A percentile compares a stretch with the other conserved stretches of the same genome.
phyloP scores from a whole-genome alignment of 2,888 invertebrate genomes.

The Limnephilus rhombicus region DNA sequence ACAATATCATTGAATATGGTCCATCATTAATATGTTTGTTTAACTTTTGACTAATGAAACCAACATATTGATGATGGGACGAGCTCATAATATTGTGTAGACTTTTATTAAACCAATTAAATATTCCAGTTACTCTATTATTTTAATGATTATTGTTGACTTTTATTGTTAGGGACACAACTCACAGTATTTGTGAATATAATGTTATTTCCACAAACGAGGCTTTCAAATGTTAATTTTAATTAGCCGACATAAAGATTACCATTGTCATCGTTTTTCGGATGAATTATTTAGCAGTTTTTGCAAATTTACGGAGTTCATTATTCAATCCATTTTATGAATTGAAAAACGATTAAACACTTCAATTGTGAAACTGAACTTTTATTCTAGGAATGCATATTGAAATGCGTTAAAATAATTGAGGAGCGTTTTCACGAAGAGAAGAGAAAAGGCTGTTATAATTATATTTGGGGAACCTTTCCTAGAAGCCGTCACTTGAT shows the following conservation, averaged over 20 bases:
- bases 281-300: background rate
- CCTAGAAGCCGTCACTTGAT: conserved; percentile 51
- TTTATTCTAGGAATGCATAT: no score
- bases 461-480: conserved; percentile 69
- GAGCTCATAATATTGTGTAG: background rate
- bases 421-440: no score
- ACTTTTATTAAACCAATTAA: background rate
- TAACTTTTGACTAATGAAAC: background rate
- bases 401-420: no score
- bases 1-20: no score
- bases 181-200: background rate
- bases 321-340: background rate
- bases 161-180: background rate
- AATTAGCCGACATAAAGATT: background rate
- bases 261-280: background rate
- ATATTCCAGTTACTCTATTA: background rate
- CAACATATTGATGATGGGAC: background rate
- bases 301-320: background rate
- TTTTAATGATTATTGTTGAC: background rate
- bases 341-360: background rate
- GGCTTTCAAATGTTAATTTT: background rate
- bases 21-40: no score
- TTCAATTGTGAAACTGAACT: background rate
- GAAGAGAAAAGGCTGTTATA: conserved; percentile 65
- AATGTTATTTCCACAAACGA: background rate